A percentile compares a stretch with the other conserved stretches of the same genome.
Conservation (phyloP, 1,140 invertebrate genomes). For the Drosophila lowei region DNA sequence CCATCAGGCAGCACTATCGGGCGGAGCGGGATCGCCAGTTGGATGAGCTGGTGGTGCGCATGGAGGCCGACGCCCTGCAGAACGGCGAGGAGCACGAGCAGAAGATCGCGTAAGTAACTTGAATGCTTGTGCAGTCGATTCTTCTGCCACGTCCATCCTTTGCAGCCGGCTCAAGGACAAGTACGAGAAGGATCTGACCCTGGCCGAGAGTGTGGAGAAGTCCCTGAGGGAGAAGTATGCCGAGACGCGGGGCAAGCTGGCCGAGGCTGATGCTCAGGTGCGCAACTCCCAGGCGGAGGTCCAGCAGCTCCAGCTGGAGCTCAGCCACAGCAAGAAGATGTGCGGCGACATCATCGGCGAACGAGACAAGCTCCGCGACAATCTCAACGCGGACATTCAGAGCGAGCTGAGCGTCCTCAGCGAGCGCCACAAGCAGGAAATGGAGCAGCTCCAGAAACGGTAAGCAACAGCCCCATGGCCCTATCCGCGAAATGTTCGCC, state of each 20-base stretch:
- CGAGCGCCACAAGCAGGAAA: constrained; percentile 83
- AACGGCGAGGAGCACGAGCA: constrained; percentile 85
- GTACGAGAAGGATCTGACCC: constrained; percentile 88
- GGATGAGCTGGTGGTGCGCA: constrained; percentile 86
- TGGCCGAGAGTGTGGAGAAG: constrained; percentile 86
- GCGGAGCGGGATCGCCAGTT: constrained; percentile 87
- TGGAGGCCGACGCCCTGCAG: constrained; percentile 86
- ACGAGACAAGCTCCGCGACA: constrained; percentile 84
- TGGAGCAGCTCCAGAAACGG: constrained; percentile 83
- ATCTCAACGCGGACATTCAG: constrained; percentile 84
- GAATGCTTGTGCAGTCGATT: not conserved
- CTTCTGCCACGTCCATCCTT: not conserved
- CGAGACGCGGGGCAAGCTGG: constrained; percentile 84
- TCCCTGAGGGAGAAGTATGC: constrained; percentile 83
- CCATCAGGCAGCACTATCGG: constrained; percentile 85
- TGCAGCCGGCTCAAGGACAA: constrained; percentile 89
- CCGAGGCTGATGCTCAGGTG: constrained; percentile 85
- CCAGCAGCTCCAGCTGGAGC: constrained; percentile 84
- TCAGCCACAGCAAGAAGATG: constrained; percentile 84
- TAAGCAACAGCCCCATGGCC: not conserved
- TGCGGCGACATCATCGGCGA: constrained; percentile 84
- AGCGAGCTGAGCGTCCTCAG: constrained; percentile 82
- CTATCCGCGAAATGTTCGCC: not conserved
- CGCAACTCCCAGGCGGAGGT: constrained; percentile 84
- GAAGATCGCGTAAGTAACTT: constrained; percentile 83